phyloP scores from a whole-genome alignment of 2,888 invertebrate species.

The Cepaea hortensis region DNA sequence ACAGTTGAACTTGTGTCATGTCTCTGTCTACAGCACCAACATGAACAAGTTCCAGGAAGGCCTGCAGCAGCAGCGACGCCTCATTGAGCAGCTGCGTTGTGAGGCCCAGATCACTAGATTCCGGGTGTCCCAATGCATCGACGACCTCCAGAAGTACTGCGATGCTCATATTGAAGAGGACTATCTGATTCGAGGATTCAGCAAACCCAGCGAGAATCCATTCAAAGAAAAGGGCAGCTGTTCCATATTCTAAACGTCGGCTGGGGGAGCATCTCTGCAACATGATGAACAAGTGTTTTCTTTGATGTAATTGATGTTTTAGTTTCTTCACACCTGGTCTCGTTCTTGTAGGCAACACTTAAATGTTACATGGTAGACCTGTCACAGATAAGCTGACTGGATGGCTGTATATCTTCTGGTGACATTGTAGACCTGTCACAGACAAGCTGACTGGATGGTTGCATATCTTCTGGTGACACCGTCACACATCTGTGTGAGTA shows the following conservation, averaged over 20 bases:
- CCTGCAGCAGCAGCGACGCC: constrained; percentile 92
- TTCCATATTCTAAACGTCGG: constrained; percentile 62
- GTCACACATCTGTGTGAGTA: too few species aligned
- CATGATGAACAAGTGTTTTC: too few species aligned
- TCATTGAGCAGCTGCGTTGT: constrained; percentile 93
- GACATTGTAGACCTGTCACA: too few species aligned
- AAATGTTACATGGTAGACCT: too few species aligned
- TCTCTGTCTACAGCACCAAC: constrained; percentile 20
- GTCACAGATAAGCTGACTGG: too few species aligned
- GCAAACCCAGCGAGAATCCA: constrained; percentile 95
- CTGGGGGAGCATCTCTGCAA: too few species aligned
- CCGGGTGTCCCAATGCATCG: constrained; percentile 91
- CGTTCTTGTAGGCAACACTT: too few species aligned
- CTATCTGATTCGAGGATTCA: constrained; percentile 93
- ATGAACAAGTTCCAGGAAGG: constrained; percentile 76
- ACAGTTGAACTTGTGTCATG: background rate
- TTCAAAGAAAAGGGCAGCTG: constrained; percentile 77
- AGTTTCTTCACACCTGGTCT: too few species aligned
- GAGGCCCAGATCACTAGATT: constrained; percentile 92
- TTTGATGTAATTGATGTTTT: too few species aligned
- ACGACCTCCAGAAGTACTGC: constrained; percentile 84
- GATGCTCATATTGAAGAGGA: constrained; percentile 89
- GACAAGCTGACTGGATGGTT: too few species aligned
- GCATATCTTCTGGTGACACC: too few species aligned
- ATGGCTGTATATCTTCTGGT: too few species aligned